Conservation (phyloP, 2,113 vertebrate genomes). For the Columba janthina region DNA sequence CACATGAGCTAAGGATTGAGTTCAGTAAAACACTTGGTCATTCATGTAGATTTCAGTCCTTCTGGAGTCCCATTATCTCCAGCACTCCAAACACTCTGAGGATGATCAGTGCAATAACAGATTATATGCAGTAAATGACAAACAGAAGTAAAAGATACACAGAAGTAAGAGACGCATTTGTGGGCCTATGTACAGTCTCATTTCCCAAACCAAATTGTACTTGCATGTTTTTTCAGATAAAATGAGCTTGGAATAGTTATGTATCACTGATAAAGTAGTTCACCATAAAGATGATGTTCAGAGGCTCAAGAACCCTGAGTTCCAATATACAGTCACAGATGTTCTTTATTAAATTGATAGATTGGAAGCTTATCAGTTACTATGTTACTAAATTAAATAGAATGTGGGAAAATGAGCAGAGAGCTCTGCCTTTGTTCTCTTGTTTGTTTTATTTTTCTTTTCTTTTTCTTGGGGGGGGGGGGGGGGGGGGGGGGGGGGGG, state of each 20-base stretch:
- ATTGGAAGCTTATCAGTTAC: background rate
- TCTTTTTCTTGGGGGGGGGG: no score
- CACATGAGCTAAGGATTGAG: background rate
- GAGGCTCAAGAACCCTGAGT: background rate
- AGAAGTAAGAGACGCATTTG: background rate
- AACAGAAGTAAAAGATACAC: background rate
- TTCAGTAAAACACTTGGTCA: background rate
- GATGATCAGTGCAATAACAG: background rate
- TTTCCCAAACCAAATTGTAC: background rate
- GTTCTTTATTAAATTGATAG: background rate
- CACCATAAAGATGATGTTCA: background rate
- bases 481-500: no score
- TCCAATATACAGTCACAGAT: background rate
- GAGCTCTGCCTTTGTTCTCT: background rate
- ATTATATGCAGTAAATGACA: background rate
- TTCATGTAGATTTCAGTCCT: background rate
- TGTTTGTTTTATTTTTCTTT: background rate
- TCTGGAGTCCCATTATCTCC: background rate
- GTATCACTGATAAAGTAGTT: background rate
- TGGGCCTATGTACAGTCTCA: background rate
- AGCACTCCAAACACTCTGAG: background rate
- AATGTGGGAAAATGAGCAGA: background rate
- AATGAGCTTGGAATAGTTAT: background rate
- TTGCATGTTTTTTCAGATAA: background rate
- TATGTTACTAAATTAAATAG: background rate